A percentile compares a stretch with the other conserved stretches of the same genome.
Evolutionary conservation across 2,113 vertebrate species (phyloP).

Genomic region (Amia ocellicauda): DNA sequence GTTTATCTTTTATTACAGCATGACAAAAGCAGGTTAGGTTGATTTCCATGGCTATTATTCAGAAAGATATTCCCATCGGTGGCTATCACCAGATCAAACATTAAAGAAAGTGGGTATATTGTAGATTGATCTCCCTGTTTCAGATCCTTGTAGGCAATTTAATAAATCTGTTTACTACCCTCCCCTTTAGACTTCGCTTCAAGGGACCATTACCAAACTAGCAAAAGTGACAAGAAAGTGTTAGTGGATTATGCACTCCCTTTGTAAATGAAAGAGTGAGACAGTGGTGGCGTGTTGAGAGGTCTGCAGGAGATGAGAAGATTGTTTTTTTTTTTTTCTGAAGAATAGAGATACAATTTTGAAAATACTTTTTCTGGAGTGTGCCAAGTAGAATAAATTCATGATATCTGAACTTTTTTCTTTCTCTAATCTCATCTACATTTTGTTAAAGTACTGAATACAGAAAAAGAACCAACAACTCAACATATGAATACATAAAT

Average conservation of each 20-base stretch:
- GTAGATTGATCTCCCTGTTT: constrained; percentile 18
- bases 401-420: too few relatives aligned
- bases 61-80: not conserved
- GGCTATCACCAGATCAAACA: not conserved
- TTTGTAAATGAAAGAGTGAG: constrained; percentile 7
- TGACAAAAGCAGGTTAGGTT: constrained; percentile 1
- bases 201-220: not conserved
- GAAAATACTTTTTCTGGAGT: too few relatives aligned
- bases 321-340: not conserved
- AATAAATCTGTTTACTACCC: constrained; percentile 21
- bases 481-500: too few relatives aligned
- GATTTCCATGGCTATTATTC: not conserved
- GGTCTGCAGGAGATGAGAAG: not conserved
- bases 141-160: constrained; percentile 13
- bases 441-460: too few relatives aligned
- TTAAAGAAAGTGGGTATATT: not conserved
- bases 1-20: not conserved
- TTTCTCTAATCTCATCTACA: too few relatives aligned
- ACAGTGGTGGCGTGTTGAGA: not conserved
- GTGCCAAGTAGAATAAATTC: too few relatives aligned
- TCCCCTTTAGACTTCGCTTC: constrained; percentile 11
- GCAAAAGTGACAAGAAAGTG: not conserved
- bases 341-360: not conserved
- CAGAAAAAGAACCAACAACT: too few relatives aligned
- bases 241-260: not conserved